Conservation (phyloP, 2,888 invertebrate species). For the Lymantria dispar region DNA sequence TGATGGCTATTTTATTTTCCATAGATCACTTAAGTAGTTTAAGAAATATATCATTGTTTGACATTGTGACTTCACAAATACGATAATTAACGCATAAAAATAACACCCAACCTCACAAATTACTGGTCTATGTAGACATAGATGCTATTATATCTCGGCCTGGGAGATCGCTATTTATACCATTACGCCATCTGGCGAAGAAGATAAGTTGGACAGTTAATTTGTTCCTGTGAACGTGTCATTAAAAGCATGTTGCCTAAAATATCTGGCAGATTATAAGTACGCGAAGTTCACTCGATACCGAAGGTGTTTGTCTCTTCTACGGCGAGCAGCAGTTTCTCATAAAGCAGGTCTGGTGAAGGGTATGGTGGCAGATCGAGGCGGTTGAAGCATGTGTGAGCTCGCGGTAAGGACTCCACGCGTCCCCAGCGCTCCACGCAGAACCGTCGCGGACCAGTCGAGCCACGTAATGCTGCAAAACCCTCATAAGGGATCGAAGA, state of each 20-base stretch:
- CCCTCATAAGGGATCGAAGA: constrained; percentile 99
- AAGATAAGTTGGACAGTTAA: not conserved
- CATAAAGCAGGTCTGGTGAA: constrained; percentile 93
- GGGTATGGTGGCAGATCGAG: constrained; percentile 98
- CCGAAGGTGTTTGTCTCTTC: constrained; percentile 98
- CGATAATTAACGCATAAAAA: no score
- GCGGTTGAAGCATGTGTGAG: constrained; percentile 99
- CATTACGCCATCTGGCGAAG: no score
- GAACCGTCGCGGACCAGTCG: constrained; percentile 97
- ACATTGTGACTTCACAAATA: no score
- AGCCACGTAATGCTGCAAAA: constrained; percentile 96
- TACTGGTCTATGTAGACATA: no score
- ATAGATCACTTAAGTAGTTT: no score
- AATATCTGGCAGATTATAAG: not conserved
- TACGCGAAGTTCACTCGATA: constrained; percentile 87
- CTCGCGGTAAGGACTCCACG: constrained; percentile 95
- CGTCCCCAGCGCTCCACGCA: constrained; percentile 99
- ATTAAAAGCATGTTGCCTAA: not conserved
- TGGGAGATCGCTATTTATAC: no score
- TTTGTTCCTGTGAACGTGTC: not conserved
- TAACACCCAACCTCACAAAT: no score
- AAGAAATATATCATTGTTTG: no score
- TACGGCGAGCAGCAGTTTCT: constrained; percentile 95
- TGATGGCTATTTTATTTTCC: no score
- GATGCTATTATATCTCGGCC: no score